phyloP scores from a whole-genome alignment of 2,888 invertebrate species.

The Dasypogon diadema region DNA sequence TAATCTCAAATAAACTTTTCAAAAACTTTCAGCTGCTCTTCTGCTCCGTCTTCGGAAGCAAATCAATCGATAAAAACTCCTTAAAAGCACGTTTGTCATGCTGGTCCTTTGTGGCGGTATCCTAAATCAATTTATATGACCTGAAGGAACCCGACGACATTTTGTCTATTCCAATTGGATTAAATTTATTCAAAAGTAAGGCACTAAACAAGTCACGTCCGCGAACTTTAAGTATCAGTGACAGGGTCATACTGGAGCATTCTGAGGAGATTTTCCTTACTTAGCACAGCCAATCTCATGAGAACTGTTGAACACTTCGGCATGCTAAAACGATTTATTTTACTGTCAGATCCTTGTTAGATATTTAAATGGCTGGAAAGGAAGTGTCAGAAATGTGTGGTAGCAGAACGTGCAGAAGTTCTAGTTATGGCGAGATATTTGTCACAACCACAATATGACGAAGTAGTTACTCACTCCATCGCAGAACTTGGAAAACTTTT shows the following conservation, averaged over 20 bases:
- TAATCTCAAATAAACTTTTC: too few relatives aligned
- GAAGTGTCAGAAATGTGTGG: conserved; percentile 7
- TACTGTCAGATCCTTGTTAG: conserved; percentile 26
- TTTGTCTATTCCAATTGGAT: conserved; percentile 41
- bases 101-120: not conserved
- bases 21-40: too few relatives aligned
- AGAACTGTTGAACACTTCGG: conserved; percentile 38
- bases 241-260: conserved; percentile 33
- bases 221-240: conserved; percentile 45
- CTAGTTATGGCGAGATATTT: not conserved
- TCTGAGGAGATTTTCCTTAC: conserved; percentile 23
- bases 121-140: conserved; percentile 45
- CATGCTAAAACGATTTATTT: conserved; percentile 27
- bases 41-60: too few relatives aligned
- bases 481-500: too few relatives aligned
- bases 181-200: conserved; percentile 44
- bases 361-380: conserved; percentile 12
- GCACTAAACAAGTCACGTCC: conserved; percentile 43
- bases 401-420: conserved; percentile 3
- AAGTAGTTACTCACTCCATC: too few relatives aligned
- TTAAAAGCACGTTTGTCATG: conserved; percentile 28
- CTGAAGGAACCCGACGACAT: conserved; percentile 33
- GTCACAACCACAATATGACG: not conserved
- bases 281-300: conserved; percentile 34
- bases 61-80: conserved; percentile 5